Percentiles rank a stretch among this genome's conserved stretches.
These are phyloP conservation scores for Pristionchus maxplancki DNA, from an alignment of 2,888 invertebrate species.

Conservation along the genomic window DNA sequence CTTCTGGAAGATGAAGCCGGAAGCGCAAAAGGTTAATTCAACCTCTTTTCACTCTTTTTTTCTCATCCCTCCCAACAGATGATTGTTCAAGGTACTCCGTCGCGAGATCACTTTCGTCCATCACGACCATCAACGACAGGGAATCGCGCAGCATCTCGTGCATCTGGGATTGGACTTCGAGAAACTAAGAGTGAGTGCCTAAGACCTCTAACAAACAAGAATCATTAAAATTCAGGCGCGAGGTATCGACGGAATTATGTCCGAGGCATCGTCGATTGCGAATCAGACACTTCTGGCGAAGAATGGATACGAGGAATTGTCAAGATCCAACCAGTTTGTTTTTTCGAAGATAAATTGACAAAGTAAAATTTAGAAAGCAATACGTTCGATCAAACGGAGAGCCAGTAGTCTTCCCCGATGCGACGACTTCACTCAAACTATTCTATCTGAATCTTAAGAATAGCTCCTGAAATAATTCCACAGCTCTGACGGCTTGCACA, in stretches of 20 bases:
- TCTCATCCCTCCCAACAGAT: neutral
- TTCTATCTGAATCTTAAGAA: constrained; percentile 2
- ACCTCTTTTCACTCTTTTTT: neutral
- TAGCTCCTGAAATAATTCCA: too few species aligned
- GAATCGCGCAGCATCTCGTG: constrained; percentile 33
- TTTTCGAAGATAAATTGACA: neutral
- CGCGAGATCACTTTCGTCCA: constrained; percentile 27
- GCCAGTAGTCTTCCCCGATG: neutral
- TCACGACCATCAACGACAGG: constrained; percentile 27
- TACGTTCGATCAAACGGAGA: constrained; percentile 15
- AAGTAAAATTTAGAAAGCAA: neutral
- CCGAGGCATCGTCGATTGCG: constrained; percentile 27
- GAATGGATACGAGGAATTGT: constrained; percentile 35
- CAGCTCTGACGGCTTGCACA: too few species aligned
- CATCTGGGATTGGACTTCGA: constrained; percentile 13
- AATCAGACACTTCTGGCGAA: constrained; percentile 15
- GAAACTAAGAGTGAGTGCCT: neutral
- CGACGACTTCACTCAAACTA: neutral
- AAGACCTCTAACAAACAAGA: neutral
- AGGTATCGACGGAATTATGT: constrained; percentile 1
- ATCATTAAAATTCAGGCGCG: neutral
- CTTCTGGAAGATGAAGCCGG: neutral
- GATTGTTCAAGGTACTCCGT: neutral
- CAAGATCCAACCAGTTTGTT: neutral
- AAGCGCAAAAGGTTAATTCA: neutral